Percentiles rank a stretch among this genome's conserved stretches.
phyloP scores from a whole-genome alignment of 2,888 invertebrate species.

The Leptopilina syphax region DNA sequence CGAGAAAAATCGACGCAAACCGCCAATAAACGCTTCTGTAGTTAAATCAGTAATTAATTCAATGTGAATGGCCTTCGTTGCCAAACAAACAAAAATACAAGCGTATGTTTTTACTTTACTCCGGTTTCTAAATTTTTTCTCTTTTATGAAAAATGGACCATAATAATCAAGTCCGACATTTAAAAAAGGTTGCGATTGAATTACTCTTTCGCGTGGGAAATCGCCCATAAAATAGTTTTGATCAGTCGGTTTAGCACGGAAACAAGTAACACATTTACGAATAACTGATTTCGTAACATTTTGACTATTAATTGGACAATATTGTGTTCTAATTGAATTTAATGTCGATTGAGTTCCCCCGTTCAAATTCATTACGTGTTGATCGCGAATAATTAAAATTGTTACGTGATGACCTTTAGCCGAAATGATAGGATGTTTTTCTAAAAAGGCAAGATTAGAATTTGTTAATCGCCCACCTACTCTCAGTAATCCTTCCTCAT shows the following conservation, averaged over 20 bases:
- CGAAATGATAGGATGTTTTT: not conserved
- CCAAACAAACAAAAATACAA: too few species aligned
- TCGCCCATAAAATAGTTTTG: slow-evolving; percentile 60
- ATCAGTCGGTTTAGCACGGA: slow-evolving; percentile 48
- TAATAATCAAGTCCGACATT: too few species aligned
- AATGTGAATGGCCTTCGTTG: too few species aligned
- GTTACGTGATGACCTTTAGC: not conserved
- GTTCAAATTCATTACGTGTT: not conserved
- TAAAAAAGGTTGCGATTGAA: too few species aligned
- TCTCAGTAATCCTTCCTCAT: too few species aligned
- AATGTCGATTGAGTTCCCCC: not conserved
- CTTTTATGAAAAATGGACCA: too few species aligned
- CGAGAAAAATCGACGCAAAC: too few species aligned
- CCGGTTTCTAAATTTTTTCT: too few species aligned
- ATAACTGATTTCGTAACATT: slow-evolving; percentile 13
- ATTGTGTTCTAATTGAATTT: not conserved
- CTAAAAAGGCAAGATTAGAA: not conserved
- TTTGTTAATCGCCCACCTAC: not conserved
- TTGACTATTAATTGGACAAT: not conserved
- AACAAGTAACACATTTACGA: slow-evolving; percentile 50
- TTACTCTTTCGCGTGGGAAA: not conserved
- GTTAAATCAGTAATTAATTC: too few species aligned
- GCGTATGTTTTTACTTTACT: too few species aligned
- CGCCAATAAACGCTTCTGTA: too few species aligned
- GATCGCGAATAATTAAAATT: not conserved